A percentile compares a stretch with the other conserved stretches of the same genome.
Evolutionary conservation across 2,113 vertebrate species (phyloP).

Genomic region (Oryzias woworae): DNA sequence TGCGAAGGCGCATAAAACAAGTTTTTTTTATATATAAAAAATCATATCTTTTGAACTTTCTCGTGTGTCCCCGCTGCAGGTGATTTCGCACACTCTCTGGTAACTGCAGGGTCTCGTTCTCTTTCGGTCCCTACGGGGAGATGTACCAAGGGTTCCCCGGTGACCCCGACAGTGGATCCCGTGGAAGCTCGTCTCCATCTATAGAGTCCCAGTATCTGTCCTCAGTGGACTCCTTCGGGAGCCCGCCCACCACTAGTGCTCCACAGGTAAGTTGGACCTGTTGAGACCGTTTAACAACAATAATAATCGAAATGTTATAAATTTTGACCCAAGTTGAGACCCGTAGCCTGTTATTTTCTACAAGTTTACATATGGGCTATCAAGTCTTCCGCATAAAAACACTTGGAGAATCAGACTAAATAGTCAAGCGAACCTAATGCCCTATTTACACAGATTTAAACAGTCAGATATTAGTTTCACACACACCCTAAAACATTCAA

Average conservation of each 20-base stretch:
- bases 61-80: slow-evolving; percentile 59
- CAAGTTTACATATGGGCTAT: too few relatives aligned
- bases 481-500: neutral
- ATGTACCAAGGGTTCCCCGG: slow-evolving; percentile 96
- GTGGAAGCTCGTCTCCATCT: slow-evolving; percentile 92
- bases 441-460: neutral
- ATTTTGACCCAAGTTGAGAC: too few relatives aligned
- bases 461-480: neutral
- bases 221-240: slow-evolving; percentile 96
- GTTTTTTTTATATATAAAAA: too few relatives aligned
- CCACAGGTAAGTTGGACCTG: slow-evolving; percentile 81
- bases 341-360: too few relatives aligned
- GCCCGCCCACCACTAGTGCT: slow-evolving; percentile 86
- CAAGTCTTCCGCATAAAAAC: too few relatives aligned
- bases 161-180: slow-evolving; percentile 91
- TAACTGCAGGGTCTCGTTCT: slow-evolving; percentile 77
- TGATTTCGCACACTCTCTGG: slow-evolving; percentile 73
- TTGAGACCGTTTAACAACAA: too few relatives aligned
- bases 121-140: slow-evolving; percentile 83
- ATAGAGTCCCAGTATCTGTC: slow-evolving; percentile 93
- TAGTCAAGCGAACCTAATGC: neutral
- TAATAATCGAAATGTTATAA: too few relatives aligned
- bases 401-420: too few relatives aligned
- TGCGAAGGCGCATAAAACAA: too few relatives aligned
- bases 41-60: too few relatives aligned